These are phyloP conservation scores for Calameuta pallipes DNA, from an alignment of 2,888 invertebrate genomes.

Conservation along the genomic window DNA sequence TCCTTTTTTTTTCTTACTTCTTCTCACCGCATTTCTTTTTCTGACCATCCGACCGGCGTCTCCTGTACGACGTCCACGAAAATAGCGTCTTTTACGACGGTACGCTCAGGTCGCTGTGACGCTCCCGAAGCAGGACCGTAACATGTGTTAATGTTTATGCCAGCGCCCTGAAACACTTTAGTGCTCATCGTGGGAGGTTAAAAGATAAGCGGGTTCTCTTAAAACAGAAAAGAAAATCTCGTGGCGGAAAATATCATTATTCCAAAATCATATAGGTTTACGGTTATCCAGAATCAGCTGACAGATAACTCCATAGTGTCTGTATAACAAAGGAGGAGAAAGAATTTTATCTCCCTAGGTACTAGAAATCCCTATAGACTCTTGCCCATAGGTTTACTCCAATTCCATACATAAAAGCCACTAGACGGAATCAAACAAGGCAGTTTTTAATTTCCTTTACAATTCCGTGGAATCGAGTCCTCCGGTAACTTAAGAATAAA, in stretches of 20 bases:
- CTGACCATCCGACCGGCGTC: neutral
- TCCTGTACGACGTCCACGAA: neutral
- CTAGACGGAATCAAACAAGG: neutral
- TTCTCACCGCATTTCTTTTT: neutral
- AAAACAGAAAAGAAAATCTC: conserved; percentile 3
- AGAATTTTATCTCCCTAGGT: no score
- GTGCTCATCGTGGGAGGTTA: conserved; percentile 8
- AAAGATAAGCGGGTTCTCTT: neutral
- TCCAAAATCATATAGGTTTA: neutral
- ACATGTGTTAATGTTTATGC: conserved; percentile 12
- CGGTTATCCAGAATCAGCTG: neutral
- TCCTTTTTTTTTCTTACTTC: neutral
- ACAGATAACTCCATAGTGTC: neutral
- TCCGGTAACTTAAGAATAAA: neutral
- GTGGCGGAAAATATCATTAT: neutral
- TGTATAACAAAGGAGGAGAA: neutral
- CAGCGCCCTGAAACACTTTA: conserved; percentile 6
- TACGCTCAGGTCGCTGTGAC: neutral
- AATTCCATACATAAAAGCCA: neutral
- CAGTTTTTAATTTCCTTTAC: neutral
- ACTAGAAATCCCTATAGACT: neutral
- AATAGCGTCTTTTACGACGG: neutral
- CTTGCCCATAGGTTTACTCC: neutral
- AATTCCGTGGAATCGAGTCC: neutral
- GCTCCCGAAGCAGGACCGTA: neutral